Evolutionary conservation across 1,140 invertebrate species (phyloP).

Genomic region (Drosophila lacertosa): DNA sequence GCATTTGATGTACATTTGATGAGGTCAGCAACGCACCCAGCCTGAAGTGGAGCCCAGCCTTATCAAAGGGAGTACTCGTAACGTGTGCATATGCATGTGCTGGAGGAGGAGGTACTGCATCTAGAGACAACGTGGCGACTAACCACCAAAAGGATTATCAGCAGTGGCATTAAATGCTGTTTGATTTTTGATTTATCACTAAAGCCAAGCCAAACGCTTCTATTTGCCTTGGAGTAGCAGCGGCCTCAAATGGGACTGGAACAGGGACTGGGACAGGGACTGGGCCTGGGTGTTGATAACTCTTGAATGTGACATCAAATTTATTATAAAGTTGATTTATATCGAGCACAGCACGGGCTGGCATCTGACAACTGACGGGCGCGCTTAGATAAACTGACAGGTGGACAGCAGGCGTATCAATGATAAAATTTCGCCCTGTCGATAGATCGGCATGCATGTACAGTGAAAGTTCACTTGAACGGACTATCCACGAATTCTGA

Average conservation of each 20-base stretch:
- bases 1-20: constrained; percentile 77
- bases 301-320: constrained; percentile 70
- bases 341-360: constrained; percentile 50
- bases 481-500: too few relatives aligned
- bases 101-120: constrained; percentile 25
- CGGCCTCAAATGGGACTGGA: too few relatives aligned
- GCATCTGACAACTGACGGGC: constrained; percentile 56
- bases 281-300: constrained; percentile 4
- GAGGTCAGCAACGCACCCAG: constrained; percentile 75
- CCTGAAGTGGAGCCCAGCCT: constrained; percentile 53
- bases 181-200: constrained; percentile 68
- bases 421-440: constrained; percentile 35
- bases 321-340: constrained; percentile 82
- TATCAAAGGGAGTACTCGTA: constrained; percentile 49
- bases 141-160: constrained; percentile 52
- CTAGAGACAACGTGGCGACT: constrained; percentile 70
- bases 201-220: neutral
- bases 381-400: constrained; percentile 25
- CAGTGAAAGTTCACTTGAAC: neutral
- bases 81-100: constrained; percentile 8
- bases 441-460: neutral
- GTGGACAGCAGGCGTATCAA: constrained; percentile 24
- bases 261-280: neutral
- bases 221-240: too few relatives aligned
- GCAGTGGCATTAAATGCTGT: constrained; percentile 44